Conservation (phyloP, 1,140 invertebrate genomes). For the Dysdera silvatica region DNA sequence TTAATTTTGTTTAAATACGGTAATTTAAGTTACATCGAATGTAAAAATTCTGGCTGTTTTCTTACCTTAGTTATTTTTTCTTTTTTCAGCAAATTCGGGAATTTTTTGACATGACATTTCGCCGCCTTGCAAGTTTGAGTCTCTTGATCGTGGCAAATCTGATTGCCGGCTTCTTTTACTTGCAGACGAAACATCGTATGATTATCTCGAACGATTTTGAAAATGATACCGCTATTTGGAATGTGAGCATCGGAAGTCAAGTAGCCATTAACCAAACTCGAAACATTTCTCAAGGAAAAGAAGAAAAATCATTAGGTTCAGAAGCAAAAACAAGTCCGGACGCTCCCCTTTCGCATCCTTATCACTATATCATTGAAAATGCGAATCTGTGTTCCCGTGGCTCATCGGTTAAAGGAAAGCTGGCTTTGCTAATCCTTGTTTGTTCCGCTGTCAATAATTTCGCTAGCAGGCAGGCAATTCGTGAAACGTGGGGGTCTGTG, state of each 20-base stretch:
- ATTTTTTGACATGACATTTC: conserved; percentile 1
- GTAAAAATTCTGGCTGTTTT: too few relatives aligned
- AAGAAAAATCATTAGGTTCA: neutral
- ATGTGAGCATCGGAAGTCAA: neutral
- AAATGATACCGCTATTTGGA: neutral
- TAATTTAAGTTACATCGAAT: too few relatives aligned
- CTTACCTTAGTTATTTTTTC: too few relatives aligned
- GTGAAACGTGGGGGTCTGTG: conserved; percentile 66
- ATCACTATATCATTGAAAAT: conserved; percentile 3
- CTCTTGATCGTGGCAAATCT: conserved; percentile 2
- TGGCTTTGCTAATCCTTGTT: conserved; percentile 59
- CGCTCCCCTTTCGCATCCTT: neutral
- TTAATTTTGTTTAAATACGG: too few relatives aligned
- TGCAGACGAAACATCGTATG: neutral
- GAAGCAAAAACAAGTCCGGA: neutral
- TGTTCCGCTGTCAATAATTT: conserved; percentile 62
- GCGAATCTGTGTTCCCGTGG: conserved; percentile 9
- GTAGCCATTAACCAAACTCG: neutral
- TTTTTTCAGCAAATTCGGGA: neutral
- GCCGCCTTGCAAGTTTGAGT: neutral
- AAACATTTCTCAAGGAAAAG: neutral
- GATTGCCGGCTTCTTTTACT: conserved; percentile 8
- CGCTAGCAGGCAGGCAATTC: conserved; percentile 57
- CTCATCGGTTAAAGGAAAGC: conserved; percentile 11
- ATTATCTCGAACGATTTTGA: neutral